Evolutionary conservation across 2,797 vertebrate species (phyloP), one percentile per base, ranked within the genome.

Genomic region (Okamejei kenojei): DNA sequence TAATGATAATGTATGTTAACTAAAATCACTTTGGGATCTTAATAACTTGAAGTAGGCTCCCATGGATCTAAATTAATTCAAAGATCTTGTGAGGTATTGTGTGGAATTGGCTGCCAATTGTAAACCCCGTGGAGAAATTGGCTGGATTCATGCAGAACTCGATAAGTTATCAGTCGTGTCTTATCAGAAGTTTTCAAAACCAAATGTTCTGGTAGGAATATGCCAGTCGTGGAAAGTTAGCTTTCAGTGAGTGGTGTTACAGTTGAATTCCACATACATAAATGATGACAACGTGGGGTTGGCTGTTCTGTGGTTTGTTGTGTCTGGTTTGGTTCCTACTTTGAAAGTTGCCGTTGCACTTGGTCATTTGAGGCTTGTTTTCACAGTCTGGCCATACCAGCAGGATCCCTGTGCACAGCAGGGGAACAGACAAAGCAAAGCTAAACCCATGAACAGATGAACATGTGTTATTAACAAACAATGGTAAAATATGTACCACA

Each of bases 231-330:
- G 96, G 96, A 96, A 97, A 94, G 71, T 81, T 96, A 95, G 95
- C 7, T 21, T 95, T 94, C 95, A 84, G 94, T 94, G 96, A 96
- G 96, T 94, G 93, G 95, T 95, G 95, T 95, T 95, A 94, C 95
- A 94, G 94, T 95, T 95, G 97, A 96, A 97, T 97, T 96, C 95
- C 94, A 93, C 95, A 95, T 95, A 94, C 94, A 95, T 97, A 96
- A 98, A 97, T 97, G 97, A 97, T 95, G 96, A 96, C 96, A 95
- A 95, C 95, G 93, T 94, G 95, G 95, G 95, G 95, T 95, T 93
- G 95, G 95, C 96, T 95, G 95, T 95, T 94, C 96, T 96, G 96
- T 94, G 96, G 97, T 97, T 97, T 98, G 97, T 98, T 98, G 97
- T 97, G 97, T 98, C 97, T 98, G 96, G 95, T 97, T 95, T 94